Base-by-base conservation (phyloP, 2,888 invertebrate species). In the Copidosoma aretas region DNA sequence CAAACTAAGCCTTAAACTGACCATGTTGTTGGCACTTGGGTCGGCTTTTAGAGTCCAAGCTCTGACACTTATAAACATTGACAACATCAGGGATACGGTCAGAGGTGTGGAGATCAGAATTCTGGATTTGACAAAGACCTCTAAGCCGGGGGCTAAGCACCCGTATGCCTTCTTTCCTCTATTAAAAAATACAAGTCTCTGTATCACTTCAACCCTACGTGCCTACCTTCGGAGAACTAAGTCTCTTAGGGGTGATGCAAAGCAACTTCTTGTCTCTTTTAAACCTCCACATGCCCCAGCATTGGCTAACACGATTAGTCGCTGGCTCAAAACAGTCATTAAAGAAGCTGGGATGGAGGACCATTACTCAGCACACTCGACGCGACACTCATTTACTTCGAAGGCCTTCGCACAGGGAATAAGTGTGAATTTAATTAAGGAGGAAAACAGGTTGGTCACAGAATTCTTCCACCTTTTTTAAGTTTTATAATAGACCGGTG, bases 101-200 rank as follows among this genome's bases (percentile, higher is more conserved):
- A 52, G 19, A 46, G 15, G 12, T 2, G 8, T 8, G 17, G 21
- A 53, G 21, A 22, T 53, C n/a, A 53, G 22, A 15, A 53, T 53
- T 15, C 14, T 8, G 25, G 56, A 56, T 32, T 17, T 60, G 2
- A 60, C 43, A 14, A 60, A 60, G 46, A 60, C 60, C 17, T 60
- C 46, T 17, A 60, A 24, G 21, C 60, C 22, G 43, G 60, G 60
- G 2, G 46, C 60, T 10, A n/a, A 22, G 4, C 60, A 49, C 0
- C 60, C 46, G 4, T 24, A 49, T 49, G 60, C 60, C 46, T 46
- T 46, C 24, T 60, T 60, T 49, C 22, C 1, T 17, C 46, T 24
- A n/a, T 60, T 60, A 2, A 12, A 19, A 2, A 19, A 52, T n/a
- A 12, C 21, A 46, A 17, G 24, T 22, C 60, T 60, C 5, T 60